These are phyloP conservation scores for Thymelicus acteon DNA, from an alignment of 2,888 invertebrate species.

Conservation along the genomic window DNA sequence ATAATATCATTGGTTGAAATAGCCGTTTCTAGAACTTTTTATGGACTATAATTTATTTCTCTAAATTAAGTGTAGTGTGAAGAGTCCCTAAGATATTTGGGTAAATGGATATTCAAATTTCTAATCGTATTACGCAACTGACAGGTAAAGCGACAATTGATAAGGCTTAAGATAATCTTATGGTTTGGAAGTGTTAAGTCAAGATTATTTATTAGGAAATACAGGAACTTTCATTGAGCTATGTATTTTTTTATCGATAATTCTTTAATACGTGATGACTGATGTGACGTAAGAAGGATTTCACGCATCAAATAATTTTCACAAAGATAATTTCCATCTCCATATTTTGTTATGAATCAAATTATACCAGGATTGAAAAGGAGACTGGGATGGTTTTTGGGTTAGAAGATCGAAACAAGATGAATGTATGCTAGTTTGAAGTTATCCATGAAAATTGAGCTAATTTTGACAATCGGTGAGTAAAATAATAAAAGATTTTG, in stretches of 20 bases:
- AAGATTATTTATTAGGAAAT: conserved; percentile 31
- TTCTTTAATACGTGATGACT: not conserved
- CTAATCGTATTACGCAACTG: conserved; percentile 34
- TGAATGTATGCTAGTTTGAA: no score
- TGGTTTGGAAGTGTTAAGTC: conserved; percentile 34
- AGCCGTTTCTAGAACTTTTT: not conserved
- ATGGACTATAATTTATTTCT: not conserved
- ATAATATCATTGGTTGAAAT: not conserved
- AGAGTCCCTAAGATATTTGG: conserved; percentile 19
- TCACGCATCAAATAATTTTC: not conserved
- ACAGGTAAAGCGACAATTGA: conserved; percentile 32
- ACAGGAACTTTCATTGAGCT: conserved; percentile 1
- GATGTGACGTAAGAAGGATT: not conserved
- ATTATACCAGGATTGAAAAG: conserved; percentile 1
- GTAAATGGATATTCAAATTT: conserved; percentile 32
- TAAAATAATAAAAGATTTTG: no score
- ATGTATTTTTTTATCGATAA: not conserved
- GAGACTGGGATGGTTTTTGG: no score
- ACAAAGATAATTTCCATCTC: no score
- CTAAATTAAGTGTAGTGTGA: conserved; percentile 1
- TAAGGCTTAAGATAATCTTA: conserved; percentile 34
- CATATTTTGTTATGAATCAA: conserved; percentile 4
- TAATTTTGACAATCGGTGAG: no score
- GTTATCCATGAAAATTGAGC: no score
- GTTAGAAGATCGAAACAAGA: no score